A percentile compares a stretch with the other conserved stretches of the same genome.
These are phyloP conservation scores for Lepus americanus DNA, from an alignment of 2,113 vertebrate species.

Conservation along the genomic window DNA sequence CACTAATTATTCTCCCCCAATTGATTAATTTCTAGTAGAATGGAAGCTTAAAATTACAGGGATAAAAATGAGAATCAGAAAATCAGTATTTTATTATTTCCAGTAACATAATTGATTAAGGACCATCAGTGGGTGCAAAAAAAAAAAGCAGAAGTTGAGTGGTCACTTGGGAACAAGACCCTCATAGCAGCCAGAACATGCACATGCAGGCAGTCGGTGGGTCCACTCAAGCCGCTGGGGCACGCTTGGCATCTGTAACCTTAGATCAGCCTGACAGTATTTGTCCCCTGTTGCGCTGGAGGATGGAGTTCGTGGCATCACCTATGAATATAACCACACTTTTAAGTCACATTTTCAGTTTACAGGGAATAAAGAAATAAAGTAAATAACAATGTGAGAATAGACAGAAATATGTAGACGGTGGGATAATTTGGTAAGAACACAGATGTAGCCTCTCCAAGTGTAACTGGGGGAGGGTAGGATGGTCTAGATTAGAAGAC, in stretches of 20 bases:
- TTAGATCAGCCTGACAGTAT: background rate
- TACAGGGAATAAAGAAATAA: background rate
- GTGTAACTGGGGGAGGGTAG: background rate
- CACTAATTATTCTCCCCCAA: background rate
- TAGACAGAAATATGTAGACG: background rate
- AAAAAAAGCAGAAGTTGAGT: background rate
- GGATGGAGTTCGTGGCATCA: background rate
- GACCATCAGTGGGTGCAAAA: no score
- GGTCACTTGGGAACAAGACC: background rate
- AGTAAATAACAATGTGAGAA: background rate
- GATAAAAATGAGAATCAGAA: background rate
- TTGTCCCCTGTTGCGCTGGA: background rate
- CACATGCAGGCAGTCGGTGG: no score
- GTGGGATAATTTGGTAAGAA: background rate
- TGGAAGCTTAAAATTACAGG: background rate
- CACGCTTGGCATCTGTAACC: accelerated
- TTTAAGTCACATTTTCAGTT: background rate
- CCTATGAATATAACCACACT: background rate
- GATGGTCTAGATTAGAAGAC: background rate
- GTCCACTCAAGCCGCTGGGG: accelerated
- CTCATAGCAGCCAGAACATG: background rate
- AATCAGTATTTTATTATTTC: background rate
- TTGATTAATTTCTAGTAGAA: background rate
- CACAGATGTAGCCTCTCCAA: background rate
- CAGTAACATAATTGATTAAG: background rate